Evolutionary conservation across 30 jellyfish, hydroid and myxozoan genomes (phyloP), one percentile per base, ranked within the genome.

Genomic region (Hydractinia echinata): DNA sequence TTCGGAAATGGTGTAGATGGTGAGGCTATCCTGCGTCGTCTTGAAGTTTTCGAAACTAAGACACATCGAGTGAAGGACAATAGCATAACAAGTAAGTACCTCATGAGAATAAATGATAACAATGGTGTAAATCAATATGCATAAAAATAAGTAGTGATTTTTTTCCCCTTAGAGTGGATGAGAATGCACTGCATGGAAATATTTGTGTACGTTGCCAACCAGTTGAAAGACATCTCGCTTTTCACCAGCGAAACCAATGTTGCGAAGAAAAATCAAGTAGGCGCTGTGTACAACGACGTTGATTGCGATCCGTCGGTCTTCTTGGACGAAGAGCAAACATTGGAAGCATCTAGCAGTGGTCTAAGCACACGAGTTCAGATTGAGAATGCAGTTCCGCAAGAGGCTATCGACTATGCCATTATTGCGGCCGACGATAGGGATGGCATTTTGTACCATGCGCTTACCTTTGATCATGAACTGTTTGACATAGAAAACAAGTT

Each of bases 1-100:
- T 67, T 82, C 55, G 56, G 56, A 10, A 61, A 70, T 55, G 58
- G 48, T 16, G 89, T 67, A 18, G 76, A 50, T 48, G 56, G 44
- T 15, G 73, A 62, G 4, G 73, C 73, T 15, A 10, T 62, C 50
- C 16, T 15, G 73, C 16, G 30, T 39, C 4, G 10, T 39, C 30
- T 62, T 39, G 73, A 15, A 50, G 30, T 62, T 62, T 62, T 62
- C 73, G 30, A 7, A 62, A 62, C 73, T 39, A 62, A 62, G 30
- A 62, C 73, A 15, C 73, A 15, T 6, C 73, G 5, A 50, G 10
- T 6, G 16, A 62, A 5, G 30, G 73, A 62, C 30, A 39, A 15
- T 50, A 62, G 73, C 16, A 62, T 62, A 50, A 62, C 73, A 62
- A 62, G 73, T 62, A 62, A 39, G 16, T 62, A 62, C 30, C 30